Evolutionary conservation across 2,888 invertebrate genomes (phyloP).

Genomic region (Eumacrocentrus americanus): DNA sequence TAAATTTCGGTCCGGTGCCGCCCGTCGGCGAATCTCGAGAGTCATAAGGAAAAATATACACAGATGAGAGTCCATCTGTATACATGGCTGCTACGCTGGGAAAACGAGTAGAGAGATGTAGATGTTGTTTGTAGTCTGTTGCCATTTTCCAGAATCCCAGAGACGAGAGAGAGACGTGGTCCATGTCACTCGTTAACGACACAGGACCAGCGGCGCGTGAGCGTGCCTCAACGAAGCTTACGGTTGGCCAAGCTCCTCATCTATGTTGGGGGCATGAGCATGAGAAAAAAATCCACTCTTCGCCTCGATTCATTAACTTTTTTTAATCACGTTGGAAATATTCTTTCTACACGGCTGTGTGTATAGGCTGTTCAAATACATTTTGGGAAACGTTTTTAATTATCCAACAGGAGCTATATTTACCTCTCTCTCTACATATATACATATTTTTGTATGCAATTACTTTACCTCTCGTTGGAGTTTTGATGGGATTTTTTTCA

Average conservation of each 20-base stretch:
- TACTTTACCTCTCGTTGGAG: no score
- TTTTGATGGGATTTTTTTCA: no score
- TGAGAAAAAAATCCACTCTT: background rate
- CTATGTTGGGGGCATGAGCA: background rate
- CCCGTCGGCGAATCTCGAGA: constrained; percentile 22
- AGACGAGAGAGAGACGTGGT: constrained; percentile 15
- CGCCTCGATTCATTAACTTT: background rate
- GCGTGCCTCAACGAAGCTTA: constrained; percentile 35
- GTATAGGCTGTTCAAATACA: background rate
- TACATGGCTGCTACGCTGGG: background rate
- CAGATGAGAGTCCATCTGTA: constrained; percentile 12
- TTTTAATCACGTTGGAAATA: constrained; percentile 8
- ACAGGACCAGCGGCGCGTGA: constrained; percentile 32
- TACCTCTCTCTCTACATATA: no score
- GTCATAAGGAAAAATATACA: constrained; percentile 34
- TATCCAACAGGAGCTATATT: no score
- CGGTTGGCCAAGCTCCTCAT: constrained; percentile 29
- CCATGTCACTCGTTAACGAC: constrained; percentile 36
- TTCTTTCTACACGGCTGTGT: background rate
- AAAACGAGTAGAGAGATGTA: background rate
- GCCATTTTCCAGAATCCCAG: constrained; percentile 17
- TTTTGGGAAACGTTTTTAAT: background rate
- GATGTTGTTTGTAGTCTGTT: constrained; percentile 2
- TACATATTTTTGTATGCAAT: no score
- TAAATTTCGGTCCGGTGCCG: constrained; percentile 36